Percentiles rank a stretch among this genome's conserved stretches.
phyloP scores from a whole-genome alignment of 2,888 invertebrate genomes.

The Apotomis capreana region DNA sequence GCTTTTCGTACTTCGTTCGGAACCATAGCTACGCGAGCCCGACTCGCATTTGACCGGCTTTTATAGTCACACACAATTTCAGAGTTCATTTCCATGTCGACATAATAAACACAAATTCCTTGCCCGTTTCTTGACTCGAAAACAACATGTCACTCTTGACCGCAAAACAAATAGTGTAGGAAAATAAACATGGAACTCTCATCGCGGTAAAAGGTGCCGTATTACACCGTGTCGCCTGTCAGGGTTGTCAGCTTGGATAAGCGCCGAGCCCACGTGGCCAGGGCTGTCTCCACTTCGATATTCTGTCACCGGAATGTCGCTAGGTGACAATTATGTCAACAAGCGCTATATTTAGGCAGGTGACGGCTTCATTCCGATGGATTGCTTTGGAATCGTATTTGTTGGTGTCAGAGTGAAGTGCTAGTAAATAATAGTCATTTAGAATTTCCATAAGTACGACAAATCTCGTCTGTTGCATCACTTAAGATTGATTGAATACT shows the following conservation, averaged over 20 bases:
- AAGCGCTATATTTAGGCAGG: constrained; percentile 11
- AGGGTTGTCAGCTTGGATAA: constrained; percentile 54
- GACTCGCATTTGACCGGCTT: not conserved
- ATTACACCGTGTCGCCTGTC: constrained; percentile 54
- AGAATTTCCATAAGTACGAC: not conserved
- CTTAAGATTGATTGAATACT: no score
- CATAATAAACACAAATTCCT: constrained; percentile 18
- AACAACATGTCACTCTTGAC: constrained; percentile 29
- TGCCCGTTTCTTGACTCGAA: constrained; percentile 7
- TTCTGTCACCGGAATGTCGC: constrained; percentile 44
- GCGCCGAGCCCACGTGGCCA: constrained; percentile 49
- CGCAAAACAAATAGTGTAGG: constrained; percentile 33
- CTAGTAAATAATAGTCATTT: not conserved
- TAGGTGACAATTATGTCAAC: constrained; percentile 46
- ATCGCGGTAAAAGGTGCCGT: constrained; percentile 38
- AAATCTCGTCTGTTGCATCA: no score
- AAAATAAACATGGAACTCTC: constrained; percentile 35
- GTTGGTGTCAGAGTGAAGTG: not conserved
- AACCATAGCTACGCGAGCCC: not conserved
- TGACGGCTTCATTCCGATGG: constrained; percentile 11
- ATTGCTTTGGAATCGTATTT: constrained; percentile 2
- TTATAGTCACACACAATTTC: not conserved
- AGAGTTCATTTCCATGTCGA: not conserved
- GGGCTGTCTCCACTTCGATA: constrained; percentile 47
- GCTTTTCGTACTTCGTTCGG: not conserved